A percentile compares a stretch with the other conserved stretches of the same genome.
phyloP scores from a whole-genome alignment of 64 coral and sea anemone genomes.

The Pocillopora damicornis region DNA sequence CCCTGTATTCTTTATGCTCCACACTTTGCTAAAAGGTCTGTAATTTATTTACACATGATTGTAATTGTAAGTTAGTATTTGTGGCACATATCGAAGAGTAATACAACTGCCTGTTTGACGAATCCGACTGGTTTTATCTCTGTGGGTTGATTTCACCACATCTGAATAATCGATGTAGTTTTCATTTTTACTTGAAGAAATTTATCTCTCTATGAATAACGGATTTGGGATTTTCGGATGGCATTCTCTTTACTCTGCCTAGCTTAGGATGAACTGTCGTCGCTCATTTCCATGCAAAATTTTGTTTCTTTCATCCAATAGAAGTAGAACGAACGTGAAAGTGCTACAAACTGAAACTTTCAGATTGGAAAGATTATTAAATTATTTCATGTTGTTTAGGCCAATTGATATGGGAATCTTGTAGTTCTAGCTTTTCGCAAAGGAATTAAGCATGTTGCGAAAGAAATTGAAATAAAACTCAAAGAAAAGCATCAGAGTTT shows the following conservation, averaged over 20 bases:
- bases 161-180: not conserved
- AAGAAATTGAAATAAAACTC: not conserved
- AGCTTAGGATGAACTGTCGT: too few species aligned
- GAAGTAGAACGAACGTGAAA: too few species aligned
- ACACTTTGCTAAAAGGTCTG: not conserved
- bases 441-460: not conserved
- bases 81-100: not conserved
- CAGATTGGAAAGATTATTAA: too few species aligned
- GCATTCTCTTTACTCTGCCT: too few species aligned
- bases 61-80: not conserved
- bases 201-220: too few species aligned
- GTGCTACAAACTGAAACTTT: too few species aligned
- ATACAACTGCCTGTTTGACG: conserved; percentile 24
- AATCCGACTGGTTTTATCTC: not conserved
- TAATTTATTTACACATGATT: not conserved
- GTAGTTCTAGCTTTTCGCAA: not conserved
- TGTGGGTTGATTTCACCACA: not conserved
- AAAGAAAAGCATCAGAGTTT: not conserved
- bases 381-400: too few species aligned
- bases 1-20: not conserved
- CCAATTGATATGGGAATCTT: not conserved
- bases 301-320: too few species aligned
- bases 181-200: too few species aligned
- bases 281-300: too few species aligned
- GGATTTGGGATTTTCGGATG: too few species aligned